These are phyloP conservation scores for Eretmocerus hayati DNA, from an alignment of 2,888 invertebrate genomes.

Conservation along the genomic window DNA sequence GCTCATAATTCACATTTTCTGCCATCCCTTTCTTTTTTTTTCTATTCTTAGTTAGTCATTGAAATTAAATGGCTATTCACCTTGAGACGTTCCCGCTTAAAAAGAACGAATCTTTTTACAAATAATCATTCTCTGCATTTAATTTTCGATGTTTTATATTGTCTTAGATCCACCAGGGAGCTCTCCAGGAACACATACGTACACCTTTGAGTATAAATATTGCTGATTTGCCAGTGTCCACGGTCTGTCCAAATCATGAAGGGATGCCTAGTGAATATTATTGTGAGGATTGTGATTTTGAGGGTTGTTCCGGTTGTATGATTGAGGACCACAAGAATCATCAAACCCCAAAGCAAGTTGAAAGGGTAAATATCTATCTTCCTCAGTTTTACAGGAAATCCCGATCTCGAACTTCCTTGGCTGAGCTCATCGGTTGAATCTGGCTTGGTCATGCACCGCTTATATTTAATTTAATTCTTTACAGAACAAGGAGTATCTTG, in stretches of 20 bases:
- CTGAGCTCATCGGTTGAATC: too few relatives aligned
- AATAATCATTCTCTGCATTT: slow-evolving; percentile 10
- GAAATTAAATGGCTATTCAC: too few relatives aligned
- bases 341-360: too few relatives aligned
- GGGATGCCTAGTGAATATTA: slow-evolving; percentile 38
- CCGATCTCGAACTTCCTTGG: too few relatives aligned
- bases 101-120: too few relatives aligned
- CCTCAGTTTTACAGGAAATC: too few relatives aligned
- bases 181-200: slow-evolving; percentile 37
- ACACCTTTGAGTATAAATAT: slow-evolving; percentile 13
- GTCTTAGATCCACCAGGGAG: slow-evolving; percentile 41
- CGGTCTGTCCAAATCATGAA: slow-evolving; percentile 37
- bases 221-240: slow-evolving; percentile 14
- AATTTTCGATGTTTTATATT: slow-evolving; percentile 33
- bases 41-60: too few relatives aligned
- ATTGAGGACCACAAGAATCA: slow-evolving; percentile 30
- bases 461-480: too few relatives aligned
- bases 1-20: too few relatives aligned
- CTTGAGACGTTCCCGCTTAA: too few relatives aligned
- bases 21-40: too few relatives aligned
- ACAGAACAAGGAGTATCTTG: slow-evolving; percentile 35
- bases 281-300: slow-evolving; percentile 44
- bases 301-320: slow-evolving; percentile 47
- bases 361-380: slow-evolving; percentile 41
- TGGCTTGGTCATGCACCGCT: too few relatives aligned